Conservation (phyloP, 2,888 invertebrate genomes). For the Drosophila ezoana region DNA sequence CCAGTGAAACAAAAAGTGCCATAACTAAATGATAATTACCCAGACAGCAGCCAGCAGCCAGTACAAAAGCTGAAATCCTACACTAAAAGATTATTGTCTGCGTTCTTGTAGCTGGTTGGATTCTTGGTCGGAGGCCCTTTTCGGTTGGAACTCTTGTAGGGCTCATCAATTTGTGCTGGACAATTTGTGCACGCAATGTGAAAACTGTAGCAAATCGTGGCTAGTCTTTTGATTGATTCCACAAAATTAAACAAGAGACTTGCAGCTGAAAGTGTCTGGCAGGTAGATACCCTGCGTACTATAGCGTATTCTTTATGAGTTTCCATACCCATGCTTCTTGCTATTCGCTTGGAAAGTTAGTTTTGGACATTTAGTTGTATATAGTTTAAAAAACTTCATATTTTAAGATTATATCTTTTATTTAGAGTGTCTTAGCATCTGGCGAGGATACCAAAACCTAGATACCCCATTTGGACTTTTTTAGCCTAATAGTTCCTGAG, state of each 20-base stretch:
- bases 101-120: neutral
- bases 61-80: conserved; percentile 49
- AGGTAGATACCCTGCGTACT: neutral
- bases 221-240: conserved; percentile 54
- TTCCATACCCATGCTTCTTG: no score
- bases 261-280: neutral
- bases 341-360: no score
- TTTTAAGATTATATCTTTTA: no score
- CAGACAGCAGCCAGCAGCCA: conserved; percentile 10
- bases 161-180: conserved; percentile 49
- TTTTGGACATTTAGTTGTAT: no score
- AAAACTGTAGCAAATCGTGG: conserved; percentile 60
- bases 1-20: conserved; percentile 66
- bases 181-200: conserved; percentile 64
- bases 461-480: neutral
- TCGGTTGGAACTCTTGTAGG: conserved; percentile 2
- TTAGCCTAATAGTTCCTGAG: neutral
- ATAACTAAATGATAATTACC: conserved; percentile 79
- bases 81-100: conserved; percentile 32
- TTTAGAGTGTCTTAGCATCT: no score
- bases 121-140: conserved; percentile 6
- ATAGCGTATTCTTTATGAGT: neutral
- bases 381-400: no score
- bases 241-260: conserved; percentile 4
- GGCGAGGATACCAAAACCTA: no score